Base-by-base conservation (phyloP, 2,797 vertebrate genomes). In the Pangasius krempfi region DNA sequence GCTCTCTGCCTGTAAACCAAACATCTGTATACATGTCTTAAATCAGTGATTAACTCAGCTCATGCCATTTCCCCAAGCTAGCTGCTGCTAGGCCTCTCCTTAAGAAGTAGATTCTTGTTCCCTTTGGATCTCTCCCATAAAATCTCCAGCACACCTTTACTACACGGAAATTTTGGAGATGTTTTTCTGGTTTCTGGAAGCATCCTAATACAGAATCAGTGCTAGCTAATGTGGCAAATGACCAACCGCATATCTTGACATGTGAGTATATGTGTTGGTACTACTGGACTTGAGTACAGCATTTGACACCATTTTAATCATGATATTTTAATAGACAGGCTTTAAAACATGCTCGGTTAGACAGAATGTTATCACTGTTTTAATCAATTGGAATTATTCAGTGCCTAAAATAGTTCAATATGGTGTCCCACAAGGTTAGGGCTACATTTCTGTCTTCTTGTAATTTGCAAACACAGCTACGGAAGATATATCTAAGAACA, bases 281-380 rank as follows among this genome's bases (percentile, higher is more conserved):
- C 60, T 85, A 75, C 12, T 58, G 33, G 70, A 86, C 22, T 86
- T 73, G 13, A 56, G 54, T 75, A 73, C 30, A 58, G 33, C 47
- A 75, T 86, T 60, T 44, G 68, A 86, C 84, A 86, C 68, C 50
- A 60, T 75, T 85, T 73, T 86, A 70, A 54, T 75, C 22, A 86
- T 86, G 84, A 72, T 86, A 60, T 75, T 86, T 75, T 75, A 86
- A 86, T 75, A 75, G 68, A 75, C 84, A 86, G 18, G 54, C 14
- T 75, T 75, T 37, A 86, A 85, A 75, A 86, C 83, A 86, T 86
- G 84, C 70, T 86, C 5, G 25, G 14, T 86, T 75, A 75, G 54
- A 75, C 84, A 86, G 83, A 85, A 20, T 62, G 80, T 58, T 84
- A 85, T n/a, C 50, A 68, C 8, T 54, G 83, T 20, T 68, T 85